These are phyloP conservation scores for Addax nasomaculatus DNA, from an alignment of 2,113 vertebrate genomes.

Conservation along the genomic window DNA sequence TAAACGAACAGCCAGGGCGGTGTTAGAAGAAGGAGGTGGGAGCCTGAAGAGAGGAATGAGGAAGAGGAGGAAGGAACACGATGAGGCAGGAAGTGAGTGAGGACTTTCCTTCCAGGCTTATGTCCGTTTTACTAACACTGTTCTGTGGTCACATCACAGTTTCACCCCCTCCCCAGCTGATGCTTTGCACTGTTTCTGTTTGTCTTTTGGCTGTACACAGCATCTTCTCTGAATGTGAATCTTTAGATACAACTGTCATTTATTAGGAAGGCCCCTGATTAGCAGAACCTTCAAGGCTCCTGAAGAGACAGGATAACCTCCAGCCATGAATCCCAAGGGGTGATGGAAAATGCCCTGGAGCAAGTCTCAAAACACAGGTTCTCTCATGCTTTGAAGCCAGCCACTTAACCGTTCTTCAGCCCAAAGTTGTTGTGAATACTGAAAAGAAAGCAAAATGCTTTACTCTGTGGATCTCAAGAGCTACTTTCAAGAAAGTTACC, in stretches of 20 bases:
- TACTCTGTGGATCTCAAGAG: background rate
- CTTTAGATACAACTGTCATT: background rate
- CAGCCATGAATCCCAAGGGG: background rate
- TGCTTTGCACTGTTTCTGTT: background rate
- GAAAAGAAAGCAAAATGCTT: background rate
- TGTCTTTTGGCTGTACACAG: background rate
- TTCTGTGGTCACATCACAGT: background rate
- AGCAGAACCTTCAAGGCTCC: background rate
- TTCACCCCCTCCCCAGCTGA: background rate
- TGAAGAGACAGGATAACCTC: background rate
- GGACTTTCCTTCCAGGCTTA: background rate
- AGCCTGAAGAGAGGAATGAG: background rate
- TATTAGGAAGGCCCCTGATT: background rate
- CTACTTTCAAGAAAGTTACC: background rate
- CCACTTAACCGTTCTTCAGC: background rate
- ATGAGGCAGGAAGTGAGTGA: background rate
- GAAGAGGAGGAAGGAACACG: accelerated
- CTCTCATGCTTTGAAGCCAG: background rate
- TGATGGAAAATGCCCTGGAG: background rate
- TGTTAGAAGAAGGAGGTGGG: background rate
- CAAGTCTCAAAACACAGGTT: background rate
- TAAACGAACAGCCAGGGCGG: background rate
- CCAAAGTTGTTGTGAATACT: background rate
- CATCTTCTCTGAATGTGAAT: background rate
- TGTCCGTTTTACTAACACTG: background rate